These are phyloP conservation scores for Strigamia maritima DNA, from an alignment of 2,888 invertebrate species.

Conservation along the genomic window DNA sequence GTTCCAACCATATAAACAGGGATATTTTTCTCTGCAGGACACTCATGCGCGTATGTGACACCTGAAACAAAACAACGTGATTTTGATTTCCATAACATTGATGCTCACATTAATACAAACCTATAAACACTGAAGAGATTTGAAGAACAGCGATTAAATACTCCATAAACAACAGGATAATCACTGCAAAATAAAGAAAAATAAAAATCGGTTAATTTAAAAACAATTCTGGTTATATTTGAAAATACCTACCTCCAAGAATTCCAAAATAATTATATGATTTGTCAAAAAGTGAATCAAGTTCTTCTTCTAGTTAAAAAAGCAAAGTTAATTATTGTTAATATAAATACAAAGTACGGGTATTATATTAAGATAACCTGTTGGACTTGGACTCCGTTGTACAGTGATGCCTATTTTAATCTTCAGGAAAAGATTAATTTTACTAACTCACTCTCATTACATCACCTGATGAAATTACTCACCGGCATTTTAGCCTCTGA, in stretches of 20 bases:
- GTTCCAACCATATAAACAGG: constrained; percentile 23
- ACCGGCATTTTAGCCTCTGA: constrained; percentile 24
- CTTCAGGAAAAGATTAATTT: not conserved
- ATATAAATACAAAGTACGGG: not conserved
- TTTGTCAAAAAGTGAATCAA: not conserved
- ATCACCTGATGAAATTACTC: not conserved
- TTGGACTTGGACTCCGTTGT: constrained; percentile 2
- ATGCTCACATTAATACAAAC: not conserved
- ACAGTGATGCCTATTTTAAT: constrained; percentile 16
- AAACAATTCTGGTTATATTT: too few species aligned
- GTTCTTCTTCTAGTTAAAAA: not conserved
- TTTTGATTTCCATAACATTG: not conserved
- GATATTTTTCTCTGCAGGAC: not conserved
- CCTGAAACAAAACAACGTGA: not conserved
- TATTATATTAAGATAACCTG: not conserved
- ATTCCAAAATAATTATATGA: not conserved
- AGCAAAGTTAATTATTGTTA: not conserved
- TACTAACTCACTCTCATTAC: not conserved
- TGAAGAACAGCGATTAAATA: not conserved
- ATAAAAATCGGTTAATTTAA: not conserved
- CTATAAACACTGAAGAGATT: not conserved
- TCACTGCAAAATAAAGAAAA: not conserved
- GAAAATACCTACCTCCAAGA: not conserved
- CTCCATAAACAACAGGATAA: not conserved
- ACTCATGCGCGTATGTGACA: not conserved